Percentiles rank a stretch among this genome's conserved stretches.
Evolutionary conservation across 2,113 vertebrate species (phyloP).

Genomic region (Chamaea fasciata): DNA sequence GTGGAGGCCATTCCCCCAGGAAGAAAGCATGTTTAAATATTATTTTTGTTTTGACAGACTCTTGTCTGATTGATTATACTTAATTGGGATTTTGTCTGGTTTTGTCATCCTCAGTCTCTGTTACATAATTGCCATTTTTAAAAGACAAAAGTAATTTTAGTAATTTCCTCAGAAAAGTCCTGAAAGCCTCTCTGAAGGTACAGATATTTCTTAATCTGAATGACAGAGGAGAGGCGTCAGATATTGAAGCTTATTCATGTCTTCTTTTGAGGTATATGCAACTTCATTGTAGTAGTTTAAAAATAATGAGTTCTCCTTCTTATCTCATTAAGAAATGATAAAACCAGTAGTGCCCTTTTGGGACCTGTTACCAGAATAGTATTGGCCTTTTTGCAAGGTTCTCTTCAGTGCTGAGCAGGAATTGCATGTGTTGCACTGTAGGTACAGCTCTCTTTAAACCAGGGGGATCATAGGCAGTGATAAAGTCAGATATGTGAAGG

Average conservation of each 20-base stretch:
- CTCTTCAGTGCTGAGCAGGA: neutral
- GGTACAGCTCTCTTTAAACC: neutral
- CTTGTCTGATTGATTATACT: neutral
- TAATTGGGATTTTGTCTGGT: neutral
- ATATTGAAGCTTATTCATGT: neutral
- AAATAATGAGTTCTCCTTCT: neutral
- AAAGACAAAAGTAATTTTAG: neutral
- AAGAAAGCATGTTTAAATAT: neutral
- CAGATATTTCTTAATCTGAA: neutral
- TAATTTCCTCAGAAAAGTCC: neutral
- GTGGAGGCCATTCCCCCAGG: neutral
- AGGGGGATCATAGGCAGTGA: neutral
- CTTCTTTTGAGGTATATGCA: neutral
- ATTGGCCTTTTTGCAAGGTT: neutral
- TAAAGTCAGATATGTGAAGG: neutral
- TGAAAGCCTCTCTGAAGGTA: neutral
- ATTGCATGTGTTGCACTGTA: neutral
- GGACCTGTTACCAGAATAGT: neutral
- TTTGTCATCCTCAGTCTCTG: neutral
- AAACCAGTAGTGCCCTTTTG: neutral
- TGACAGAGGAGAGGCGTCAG: neutral
- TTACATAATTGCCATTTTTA: neutral
- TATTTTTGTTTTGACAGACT: neutral
- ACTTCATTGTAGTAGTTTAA: neutral
- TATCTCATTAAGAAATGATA: neutral